Conservation (phyloP, 1,140 invertebrate genomes). For the Heterodera carotae region DNA sequence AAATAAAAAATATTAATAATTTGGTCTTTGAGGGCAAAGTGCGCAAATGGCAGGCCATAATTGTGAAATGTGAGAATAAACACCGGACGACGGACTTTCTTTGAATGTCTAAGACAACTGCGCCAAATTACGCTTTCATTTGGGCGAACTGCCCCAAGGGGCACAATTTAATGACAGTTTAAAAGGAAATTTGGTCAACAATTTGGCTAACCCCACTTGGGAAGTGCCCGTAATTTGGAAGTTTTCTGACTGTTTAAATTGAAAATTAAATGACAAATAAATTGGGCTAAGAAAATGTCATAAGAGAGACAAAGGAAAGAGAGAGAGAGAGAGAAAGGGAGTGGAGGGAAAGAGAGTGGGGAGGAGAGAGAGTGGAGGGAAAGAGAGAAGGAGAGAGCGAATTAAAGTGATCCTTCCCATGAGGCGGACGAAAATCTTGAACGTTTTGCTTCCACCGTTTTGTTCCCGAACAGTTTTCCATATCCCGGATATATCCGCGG, state of each 20-base stretch:
- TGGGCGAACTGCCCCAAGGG: no score
- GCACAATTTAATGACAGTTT: background rate
- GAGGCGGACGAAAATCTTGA: no score
- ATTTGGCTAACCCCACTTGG: background rate
- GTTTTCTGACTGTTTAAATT: background rate
- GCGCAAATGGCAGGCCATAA: background rate
- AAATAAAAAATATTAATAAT: background rate
- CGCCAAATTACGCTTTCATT: no score
- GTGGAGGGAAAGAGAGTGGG: no score
- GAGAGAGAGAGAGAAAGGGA: background rate
- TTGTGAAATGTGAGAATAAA: background rate
- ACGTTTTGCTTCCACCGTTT: no score
- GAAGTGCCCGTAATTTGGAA: no score
- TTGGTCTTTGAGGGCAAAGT: background rate
- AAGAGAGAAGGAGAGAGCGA: no score
- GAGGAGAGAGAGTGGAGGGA: no score
- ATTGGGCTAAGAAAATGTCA: background rate
- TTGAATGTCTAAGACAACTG: background rate
- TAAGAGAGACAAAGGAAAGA: background rate
- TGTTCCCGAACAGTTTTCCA: no score
- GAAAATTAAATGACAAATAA: background rate
- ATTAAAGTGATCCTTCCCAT: no score
- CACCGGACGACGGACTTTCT: background rate
- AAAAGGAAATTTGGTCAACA: background rate
- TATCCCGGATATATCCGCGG: no score